phyloP scores from a whole-genome alignment of 2,113 vertebrate species.

The Phylloscopus whistleri region DNA sequence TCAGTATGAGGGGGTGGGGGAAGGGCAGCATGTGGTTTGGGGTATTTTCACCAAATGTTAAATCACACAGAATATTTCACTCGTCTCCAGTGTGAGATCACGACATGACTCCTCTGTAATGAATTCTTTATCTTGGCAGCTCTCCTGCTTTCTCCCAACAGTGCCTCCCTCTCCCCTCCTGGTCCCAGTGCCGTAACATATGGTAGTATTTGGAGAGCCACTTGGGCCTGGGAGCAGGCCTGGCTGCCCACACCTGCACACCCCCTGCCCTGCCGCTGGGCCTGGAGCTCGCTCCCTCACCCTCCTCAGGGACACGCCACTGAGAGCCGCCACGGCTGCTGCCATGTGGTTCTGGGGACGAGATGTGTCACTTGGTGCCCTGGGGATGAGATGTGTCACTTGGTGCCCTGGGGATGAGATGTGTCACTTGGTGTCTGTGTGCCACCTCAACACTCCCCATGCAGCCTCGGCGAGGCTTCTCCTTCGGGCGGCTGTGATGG shows the following conservation, averaged over 20 bases:
- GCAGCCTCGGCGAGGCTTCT: neutral
- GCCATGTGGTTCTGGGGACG: neutral
- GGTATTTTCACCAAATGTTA: slow-evolving; percentile 66
- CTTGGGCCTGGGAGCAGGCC: slow-evolving; percentile 11
- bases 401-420: neutral
- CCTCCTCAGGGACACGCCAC: neutral
- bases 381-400: neutral
- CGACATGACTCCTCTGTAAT: slow-evolving; percentile 70
- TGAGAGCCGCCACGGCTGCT: neutral
- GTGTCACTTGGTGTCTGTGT: neutral
- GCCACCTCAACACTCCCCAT: rapidly evolving
- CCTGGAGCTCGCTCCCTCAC: neutral
- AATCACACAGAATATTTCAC: slow-evolving; percentile 70
- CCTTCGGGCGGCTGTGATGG: rapidly evolving
- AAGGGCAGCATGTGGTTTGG: slow-evolving; percentile 53
- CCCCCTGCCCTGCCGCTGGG: neutral
- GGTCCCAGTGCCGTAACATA: slow-evolving; percentile 52
- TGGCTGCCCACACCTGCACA: slow-evolving; percentile 53
- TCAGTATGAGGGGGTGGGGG: neutral
- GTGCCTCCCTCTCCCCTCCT: slow-evolving; percentile 22
- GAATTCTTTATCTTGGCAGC: slow-evolving; percentile 79
- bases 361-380: neutral
- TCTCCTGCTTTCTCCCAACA: slow-evolving; percentile 59
- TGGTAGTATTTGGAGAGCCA: slow-evolving; percentile 60
- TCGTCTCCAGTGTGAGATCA: slow-evolving; percentile 70